Evolutionary conservation across 1,140 invertebrate species (phyloP), one percentile per base, ranked within the genome.

Genomic region (Scylla paramamosain): DNA sequence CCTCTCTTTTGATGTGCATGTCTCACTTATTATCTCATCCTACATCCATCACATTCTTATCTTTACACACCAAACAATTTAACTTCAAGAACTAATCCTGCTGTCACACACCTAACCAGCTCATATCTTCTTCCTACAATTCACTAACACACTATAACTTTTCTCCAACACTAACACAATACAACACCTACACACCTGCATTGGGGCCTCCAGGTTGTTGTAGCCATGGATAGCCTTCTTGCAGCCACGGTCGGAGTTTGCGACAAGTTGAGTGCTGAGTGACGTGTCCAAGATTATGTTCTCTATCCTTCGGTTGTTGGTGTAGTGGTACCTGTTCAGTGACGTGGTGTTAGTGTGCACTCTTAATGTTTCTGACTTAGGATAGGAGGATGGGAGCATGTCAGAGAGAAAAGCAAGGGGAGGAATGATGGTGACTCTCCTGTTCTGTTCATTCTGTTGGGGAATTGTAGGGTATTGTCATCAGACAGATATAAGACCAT

Each of bases 161-260:
- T 39, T 39, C 1, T 39, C 1, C 39, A 39, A 39, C 6, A 39
- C 39, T 2, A 6, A 2, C 1, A 1, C 39, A 1, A 39, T 6
- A 39, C 39, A 39, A 1, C 39, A 39, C 39, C 0, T 20, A 77
- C 94, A 93, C 91, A 96, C 96, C 95, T 96, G 96, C 96, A 96
- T 96, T 4, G 92, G 87, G 8, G 94, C 29, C n/a, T 95, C 89
- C 39, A 96, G 89, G 77, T 95, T 96, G 67, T 96, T 95, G 93
- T 89, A 96, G 31, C 96, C 96, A 29, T 95, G 93, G 52, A 95
- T 95, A n/a, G 90, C 96, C 25, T 95, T 94, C 93, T 90, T 90
- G 93, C 96, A 96, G 59, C 93, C 92, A 82, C 93, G 92, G 1
- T 91, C 46, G 25, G 77, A 28, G 31, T 94, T 83, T 10, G 93